Evolutionary conservation across 1,140 invertebrate genomes (phyloP), one percentile per base, ranked within the genome.

Genomic region (Drosophila mauritiana): DNA sequence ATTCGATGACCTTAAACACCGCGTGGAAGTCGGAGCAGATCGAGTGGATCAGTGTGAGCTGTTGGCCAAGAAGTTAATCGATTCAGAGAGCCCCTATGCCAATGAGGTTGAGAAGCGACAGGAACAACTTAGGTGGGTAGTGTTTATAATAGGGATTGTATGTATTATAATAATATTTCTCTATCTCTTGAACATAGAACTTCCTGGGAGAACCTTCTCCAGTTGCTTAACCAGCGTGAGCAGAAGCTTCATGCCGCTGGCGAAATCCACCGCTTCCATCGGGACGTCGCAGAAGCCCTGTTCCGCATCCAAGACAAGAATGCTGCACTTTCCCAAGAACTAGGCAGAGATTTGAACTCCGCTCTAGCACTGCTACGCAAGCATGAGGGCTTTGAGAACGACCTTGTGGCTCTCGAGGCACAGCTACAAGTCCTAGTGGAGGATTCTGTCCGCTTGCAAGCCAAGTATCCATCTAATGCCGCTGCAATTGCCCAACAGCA

Each of bases 261-360:
- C 17, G 97, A 99, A 93, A 98, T 99, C 72, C 98, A 99, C 92
- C 94, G 98, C 40, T 99, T 99, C 94, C 98, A 99, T 93, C 95
- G 98, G 22, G 98, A 99, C 92, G 98, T 98, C 0, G 97, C 97
- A 7, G 98, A 99, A 90, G 96, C 98, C 5, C 92, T 98, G 2
- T 96, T 97, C 11, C 94, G 98, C 27, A 98, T 99, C 36, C 96
- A 97, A 77, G 97, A 98, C 85, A 98, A 98, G 92, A 95, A 96
- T 74, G 95, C 96, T 3, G 96, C 95, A 4, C 94, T 98, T 36
- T 96, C 97, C 7, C 96, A 96, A 11, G 97, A 98, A 86, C 92
- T 97, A 4, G 98, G 97, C 5, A 91, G 97, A 45, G 98, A 99
- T 93, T 93, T 98, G 7, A 97, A 98, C 85, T 97, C 97, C 0